Percentiles rank a stretch among this genome's conserved stretches.
phyloP scores from a whole-genome alignment of 2,888 invertebrate genomes.

The Dichetophora obliterata region DNA sequence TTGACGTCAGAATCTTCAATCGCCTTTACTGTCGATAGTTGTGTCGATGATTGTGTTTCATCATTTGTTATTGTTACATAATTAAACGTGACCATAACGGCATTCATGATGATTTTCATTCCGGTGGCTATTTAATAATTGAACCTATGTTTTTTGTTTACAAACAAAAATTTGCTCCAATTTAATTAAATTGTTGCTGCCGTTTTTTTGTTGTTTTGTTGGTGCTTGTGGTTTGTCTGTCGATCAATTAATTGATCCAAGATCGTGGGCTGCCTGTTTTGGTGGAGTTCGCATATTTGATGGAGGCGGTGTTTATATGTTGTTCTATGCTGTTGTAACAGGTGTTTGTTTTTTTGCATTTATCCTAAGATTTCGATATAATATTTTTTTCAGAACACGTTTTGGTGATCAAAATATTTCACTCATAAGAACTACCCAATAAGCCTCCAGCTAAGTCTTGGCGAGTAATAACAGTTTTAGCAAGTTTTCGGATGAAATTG shows the following conservation, averaged over 20 bases:
- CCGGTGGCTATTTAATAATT: not conserved
- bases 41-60: not conserved
- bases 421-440: too few relatives aligned
- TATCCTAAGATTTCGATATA: too few relatives aligned
- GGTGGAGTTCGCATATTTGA: not conserved
- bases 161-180: constrained; percentile 10
- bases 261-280: not conserved
- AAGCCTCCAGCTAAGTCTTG: too few relatives aligned
- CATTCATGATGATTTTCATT: not conserved
- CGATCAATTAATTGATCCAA: not conserved
- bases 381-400: too few relatives aligned
- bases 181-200: not conserved
- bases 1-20: not conserved
- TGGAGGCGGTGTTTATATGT: not conserved
- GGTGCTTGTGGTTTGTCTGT: not conserved
- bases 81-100: not conserved
- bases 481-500: too few relatives aligned
- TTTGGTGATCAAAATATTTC: too few relatives aligned
- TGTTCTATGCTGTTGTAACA: not conserved
- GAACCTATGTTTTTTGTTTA: not conserved
- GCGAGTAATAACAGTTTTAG: too few relatives aligned
- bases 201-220: not conserved
- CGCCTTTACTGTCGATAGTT: not conserved
- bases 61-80: too few relatives aligned
- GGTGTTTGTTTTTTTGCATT: not conserved